Percentiles rank a stretch among this genome's conserved stretches.
phyloP scores from a whole-genome alignment of 1,140 invertebrate genomes.

The Pseudomyrmex dendroicus region DNA sequence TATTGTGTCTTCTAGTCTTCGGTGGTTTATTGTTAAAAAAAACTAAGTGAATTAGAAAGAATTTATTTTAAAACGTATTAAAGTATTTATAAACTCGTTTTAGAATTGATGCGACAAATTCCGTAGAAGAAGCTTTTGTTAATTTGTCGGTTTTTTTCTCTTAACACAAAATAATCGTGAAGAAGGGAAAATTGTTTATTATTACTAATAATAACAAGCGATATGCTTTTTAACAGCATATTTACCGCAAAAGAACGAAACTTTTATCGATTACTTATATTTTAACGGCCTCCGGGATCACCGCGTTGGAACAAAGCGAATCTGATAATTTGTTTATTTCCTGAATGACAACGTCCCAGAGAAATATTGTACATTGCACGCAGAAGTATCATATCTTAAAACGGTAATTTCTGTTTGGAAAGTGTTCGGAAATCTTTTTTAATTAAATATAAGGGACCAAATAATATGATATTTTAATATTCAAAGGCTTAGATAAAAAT shows the following conservation, averaged over 20 bases:
- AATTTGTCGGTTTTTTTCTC: not conserved
- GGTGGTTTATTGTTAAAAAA: conserved; percentile 60
- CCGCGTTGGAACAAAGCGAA: conserved; percentile 1
- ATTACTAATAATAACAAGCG: not conserved
- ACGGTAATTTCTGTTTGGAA: not conserved
- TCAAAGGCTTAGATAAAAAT: no score
- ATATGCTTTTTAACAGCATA: not conserved
- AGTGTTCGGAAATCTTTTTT: not conserved
- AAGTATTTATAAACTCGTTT: conserved; percentile 13
- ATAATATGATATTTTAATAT: no score
- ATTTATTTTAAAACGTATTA: conserved; percentile 10
- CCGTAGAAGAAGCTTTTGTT: not conserved
- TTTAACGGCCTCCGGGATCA: not conserved
- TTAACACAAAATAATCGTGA: not conserved
- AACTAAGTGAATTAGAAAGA: conserved; percentile 16
- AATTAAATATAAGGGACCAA: no score
- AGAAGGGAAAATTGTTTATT: not conserved
- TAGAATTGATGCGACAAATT: conserved; percentile 1
- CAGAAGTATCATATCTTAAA: no score
- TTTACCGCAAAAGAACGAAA: not conserved
- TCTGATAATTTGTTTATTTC: conserved; percentile 20
- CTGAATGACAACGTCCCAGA: conserved; percentile 11
- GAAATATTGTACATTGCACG: not conserved
- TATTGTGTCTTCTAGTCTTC: conserved; percentile 76
- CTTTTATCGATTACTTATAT: conserved; percentile 6